Conservation (phyloP, 1,140 invertebrate genomes). For the Drosophila chauvacae region DNA sequence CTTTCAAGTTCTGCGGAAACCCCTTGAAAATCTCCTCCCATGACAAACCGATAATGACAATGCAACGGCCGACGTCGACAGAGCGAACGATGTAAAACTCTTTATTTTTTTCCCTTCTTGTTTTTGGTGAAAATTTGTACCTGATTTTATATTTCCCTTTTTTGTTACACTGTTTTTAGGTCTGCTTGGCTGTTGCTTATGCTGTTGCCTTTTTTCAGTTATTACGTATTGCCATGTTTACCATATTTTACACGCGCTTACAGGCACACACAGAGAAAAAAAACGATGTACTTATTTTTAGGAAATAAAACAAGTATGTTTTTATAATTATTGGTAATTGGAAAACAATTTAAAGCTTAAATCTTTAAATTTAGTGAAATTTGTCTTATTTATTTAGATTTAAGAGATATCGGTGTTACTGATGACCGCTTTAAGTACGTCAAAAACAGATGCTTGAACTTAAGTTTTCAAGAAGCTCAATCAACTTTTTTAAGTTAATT, state of each 20-base stretch:
- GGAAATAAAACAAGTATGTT: not conserved
- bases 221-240: conserved; percentile 82
- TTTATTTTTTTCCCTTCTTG: conserved; percentile 38
- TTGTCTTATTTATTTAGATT: no score
- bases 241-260: conserved; percentile 82
- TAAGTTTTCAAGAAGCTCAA: no score
- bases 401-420: no score
- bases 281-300: not conserved
- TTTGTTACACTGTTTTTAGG: conserved; percentile 62
- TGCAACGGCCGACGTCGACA: conserved; percentile 47
- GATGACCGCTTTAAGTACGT: no score
- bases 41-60: conserved; percentile 36
- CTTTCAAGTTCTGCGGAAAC: not conserved
- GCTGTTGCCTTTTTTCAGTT: conserved; percentile 53
- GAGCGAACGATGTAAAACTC: conserved; percentile 67
- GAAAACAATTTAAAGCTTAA: not conserved
- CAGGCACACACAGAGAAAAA: conserved; percentile 41
- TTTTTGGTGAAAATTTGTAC: conserved; percentile 79
- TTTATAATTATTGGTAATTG: no score
- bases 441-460: no score
- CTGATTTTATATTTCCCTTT: conserved; percentile 81
- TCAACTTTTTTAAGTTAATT: no score
- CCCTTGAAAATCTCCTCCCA: not conserved
- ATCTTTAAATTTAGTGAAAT: not conserved
- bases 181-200: conserved; percentile 14